Conservation (phyloP, 2,888 invertebrate genomes). For the Aromia moschata region DNA sequence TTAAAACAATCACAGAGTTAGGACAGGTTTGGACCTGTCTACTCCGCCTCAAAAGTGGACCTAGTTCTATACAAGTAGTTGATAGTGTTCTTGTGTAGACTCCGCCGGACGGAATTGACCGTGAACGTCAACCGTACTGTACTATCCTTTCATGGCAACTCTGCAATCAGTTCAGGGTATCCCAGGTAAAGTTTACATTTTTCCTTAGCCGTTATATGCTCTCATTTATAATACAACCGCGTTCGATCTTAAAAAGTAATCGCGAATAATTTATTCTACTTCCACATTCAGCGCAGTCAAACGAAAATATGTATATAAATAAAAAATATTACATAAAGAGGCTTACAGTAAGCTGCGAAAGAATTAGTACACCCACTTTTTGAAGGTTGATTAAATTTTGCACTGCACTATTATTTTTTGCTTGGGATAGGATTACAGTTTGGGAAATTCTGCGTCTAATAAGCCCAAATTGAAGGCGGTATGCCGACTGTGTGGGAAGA, state of each 20-base stretch:
- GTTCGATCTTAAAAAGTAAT: background rate
- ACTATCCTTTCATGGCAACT: slow-evolving; percentile 7
- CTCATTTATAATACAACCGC: background rate
- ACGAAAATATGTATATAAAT: no score
- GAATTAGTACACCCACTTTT: no score
- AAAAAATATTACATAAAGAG: no score
- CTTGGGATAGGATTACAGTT: no score
- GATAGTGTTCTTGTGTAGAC: slow-evolving; percentile 27
- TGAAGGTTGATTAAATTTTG: no score
- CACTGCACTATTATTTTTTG: no score
- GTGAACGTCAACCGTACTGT: slow-evolving; percentile 6
- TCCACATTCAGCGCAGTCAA: no score
- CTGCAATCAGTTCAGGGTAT: slow-evolving; percentile 9
- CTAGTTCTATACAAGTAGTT: slow-evolving; percentile 36
- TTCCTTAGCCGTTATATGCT: background rate
- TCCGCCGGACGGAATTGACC: slow-evolving; percentile 8
- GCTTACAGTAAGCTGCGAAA: no score
- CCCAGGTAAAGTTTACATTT: slow-evolving; percentile 3
- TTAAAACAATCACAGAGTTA: slow-evolving; percentile 49
- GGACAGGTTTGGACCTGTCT: slow-evolving; percentile 60
- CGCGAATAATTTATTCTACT: no score
- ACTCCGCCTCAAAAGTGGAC: slow-evolving; percentile 41
- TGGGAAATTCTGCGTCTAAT: no score
- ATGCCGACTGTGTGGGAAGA: no score
- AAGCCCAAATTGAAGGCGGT: no score